Conservation (phyloP, 2,113 vertebrate species). For the Meles meles region DNA sequence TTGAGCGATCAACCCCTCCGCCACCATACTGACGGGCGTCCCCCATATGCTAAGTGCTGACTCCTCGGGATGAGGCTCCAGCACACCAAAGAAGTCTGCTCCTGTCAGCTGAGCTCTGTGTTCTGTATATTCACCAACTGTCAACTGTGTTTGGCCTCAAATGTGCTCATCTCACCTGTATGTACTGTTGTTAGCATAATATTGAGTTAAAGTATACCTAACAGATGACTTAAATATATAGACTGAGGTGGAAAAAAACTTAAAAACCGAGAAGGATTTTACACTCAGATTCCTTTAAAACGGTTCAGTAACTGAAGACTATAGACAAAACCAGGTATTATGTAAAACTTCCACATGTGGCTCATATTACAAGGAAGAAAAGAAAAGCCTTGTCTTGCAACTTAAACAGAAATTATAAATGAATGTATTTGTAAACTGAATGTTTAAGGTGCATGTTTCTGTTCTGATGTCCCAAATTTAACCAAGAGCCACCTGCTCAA, state of each 20-base stretch:
- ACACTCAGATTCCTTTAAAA: not conserved
- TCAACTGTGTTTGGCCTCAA: not conserved
- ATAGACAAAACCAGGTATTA: not conserved
- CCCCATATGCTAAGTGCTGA: rapidly evolving
- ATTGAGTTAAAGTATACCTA: too few species aligned
- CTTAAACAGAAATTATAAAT: not conserved
- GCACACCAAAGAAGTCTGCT: not conserved
- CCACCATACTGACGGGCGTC: rapidly evolving
- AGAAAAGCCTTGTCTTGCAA: not conserved
- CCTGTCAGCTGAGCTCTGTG: rapidly evolving
- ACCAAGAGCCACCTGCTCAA: not conserved
- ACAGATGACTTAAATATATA: not conserved
- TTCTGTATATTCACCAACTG: not conserved
- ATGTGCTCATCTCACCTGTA: not conserved
- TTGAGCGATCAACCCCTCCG: not conserved
- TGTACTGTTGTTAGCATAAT: not conserved
- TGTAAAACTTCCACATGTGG: not conserved
- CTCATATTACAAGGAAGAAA: not conserved
- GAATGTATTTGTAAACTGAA: not conserved
- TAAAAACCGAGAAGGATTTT: not conserved
- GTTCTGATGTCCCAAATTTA: not conserved
- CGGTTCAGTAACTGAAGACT: not conserved
- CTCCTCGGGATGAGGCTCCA: not conserved
- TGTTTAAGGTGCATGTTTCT: not conserved
- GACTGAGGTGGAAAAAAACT: not conserved